phyloP scores from a whole-genome alignment of 1,140 invertebrate species.

The Pseudomyrmex gracilis region DNA sequence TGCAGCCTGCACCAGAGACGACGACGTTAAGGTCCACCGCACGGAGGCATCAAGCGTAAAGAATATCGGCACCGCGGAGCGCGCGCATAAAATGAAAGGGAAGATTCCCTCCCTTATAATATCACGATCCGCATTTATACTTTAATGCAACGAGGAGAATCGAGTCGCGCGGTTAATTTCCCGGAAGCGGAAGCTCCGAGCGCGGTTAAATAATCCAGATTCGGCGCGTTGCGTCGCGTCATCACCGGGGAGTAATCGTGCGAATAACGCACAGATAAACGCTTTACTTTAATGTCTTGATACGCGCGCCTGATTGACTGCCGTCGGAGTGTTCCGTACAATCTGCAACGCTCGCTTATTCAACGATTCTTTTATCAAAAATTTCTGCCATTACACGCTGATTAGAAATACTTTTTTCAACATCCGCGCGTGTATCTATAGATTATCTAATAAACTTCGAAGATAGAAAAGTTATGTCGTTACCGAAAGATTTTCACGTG shows the following conservation, averaged over 20 bases:
- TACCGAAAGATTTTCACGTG: not conserved
- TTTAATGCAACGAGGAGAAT: constrained; percentile 51
- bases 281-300: constrained; percentile 28
- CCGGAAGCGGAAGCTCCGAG: constrained; percentile 42
- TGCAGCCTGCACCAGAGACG: constrained; percentile 25
- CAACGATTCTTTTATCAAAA: not conserved
- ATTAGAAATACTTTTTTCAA: not conserved
- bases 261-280: constrained; percentile 34
- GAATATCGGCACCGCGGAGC: constrained; percentile 5
- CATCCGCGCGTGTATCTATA: too few species aligned
- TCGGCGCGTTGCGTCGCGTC: constrained; percentile 28
- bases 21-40: constrained; percentile 42
- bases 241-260: constrained; percentile 18
- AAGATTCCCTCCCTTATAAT: constrained; percentile 20
- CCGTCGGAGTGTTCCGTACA: constrained; percentile 15
- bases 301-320: not conserved
- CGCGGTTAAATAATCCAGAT: constrained; percentile 48
- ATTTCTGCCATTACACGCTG: not conserved
- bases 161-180: constrained; percentile 60
- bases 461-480: not conserved
- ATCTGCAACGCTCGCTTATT: not conserved
- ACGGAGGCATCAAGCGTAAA: constrained; percentile 50
- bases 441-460: too few species aligned
- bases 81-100: constrained; percentile 41
- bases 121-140: constrained; percentile 29